Percentiles rank a stretch among this genome's conserved stretches.
phyloP scores from a whole-genome alignment of 1,140 invertebrate genomes.

The Aricia agestis region DNA sequence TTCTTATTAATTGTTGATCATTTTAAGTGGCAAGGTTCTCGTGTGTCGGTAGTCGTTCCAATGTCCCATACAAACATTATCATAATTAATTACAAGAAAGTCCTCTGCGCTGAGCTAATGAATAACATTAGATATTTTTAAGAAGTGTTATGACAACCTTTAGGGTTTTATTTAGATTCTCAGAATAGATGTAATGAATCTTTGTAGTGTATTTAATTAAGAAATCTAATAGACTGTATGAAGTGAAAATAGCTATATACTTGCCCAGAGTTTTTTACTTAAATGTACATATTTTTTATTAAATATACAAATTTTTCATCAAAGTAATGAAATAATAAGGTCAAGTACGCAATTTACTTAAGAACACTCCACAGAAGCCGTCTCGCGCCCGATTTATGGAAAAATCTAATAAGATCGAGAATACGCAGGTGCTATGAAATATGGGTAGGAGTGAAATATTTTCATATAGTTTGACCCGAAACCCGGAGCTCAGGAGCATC shows the following conservation, averaged over 20 bases:
- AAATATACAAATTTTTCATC: neutral
- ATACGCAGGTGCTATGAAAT: neutral
- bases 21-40: neutral
- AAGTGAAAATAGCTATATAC: too few relatives aligned
- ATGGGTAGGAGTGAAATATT: neutral
- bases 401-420: neutral
- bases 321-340: neutral
- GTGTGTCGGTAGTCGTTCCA: neutral
- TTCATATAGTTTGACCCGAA: neutral
- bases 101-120: neutral
- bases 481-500: neutral
- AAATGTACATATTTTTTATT: too few relatives aligned
- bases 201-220: too few relatives aligned
- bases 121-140: neutral
- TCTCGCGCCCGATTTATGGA: neutral
- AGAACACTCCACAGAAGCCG: neutral
- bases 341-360: neutral
- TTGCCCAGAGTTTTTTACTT: too few relatives aligned
- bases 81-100: neutral
- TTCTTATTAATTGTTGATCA: neutral
- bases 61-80: neutral
- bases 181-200: too few relatives aligned
- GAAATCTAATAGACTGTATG: too few relatives aligned
- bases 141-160: too few relatives aligned
- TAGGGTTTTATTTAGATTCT: too few relatives aligned